These are phyloP conservation scores for Eupithecia subfuscata DNA, from an alignment of 2,888 invertebrate species.

Conservation along the genomic window DNA sequence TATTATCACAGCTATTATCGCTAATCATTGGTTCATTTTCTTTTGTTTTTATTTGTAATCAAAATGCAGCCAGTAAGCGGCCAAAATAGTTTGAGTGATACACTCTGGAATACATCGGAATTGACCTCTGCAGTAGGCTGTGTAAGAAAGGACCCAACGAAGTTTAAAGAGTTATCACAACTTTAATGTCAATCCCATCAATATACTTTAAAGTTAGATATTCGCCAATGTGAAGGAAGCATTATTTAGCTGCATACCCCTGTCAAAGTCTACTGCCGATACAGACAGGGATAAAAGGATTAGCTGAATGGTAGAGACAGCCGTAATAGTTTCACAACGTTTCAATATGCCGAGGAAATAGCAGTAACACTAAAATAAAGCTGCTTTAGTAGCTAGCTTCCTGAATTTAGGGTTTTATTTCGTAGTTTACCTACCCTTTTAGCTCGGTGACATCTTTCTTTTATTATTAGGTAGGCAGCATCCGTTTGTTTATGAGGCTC, in stretches of 20 bases:
- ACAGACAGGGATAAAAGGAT: constrained; percentile 4
- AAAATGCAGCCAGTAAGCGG: too few species aligned
- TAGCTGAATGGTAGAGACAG: constrained; percentile 1
- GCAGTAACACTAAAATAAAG: not conserved
- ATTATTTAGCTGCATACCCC: constrained; percentile 1
- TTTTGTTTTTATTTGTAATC: too few species aligned
- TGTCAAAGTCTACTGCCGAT: constrained; percentile 8
- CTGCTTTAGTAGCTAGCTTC: not conserved
- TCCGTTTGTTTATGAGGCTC: too few species aligned
- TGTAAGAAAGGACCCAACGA: not conserved
- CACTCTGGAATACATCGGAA: not conserved
- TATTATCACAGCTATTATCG: too few species aligned
- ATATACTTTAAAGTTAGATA: not conserved
- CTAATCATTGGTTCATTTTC: too few species aligned
- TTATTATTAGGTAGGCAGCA: too few species aligned
- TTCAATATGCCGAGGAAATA: constrained; percentile 1
- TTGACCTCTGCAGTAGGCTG: not conserved
- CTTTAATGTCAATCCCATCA: too few species aligned
- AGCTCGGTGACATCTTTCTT: not conserved
- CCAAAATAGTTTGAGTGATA: too few species aligned
- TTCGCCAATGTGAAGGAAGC: not conserved
- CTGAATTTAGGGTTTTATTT: not conserved
- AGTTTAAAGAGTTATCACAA: not conserved
- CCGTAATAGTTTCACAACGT: not conserved
- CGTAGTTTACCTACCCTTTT: not conserved